Evolutionary conservation across 1,140 invertebrate species (phyloP).

Genomic region (Drosophila setifemur): DNA sequence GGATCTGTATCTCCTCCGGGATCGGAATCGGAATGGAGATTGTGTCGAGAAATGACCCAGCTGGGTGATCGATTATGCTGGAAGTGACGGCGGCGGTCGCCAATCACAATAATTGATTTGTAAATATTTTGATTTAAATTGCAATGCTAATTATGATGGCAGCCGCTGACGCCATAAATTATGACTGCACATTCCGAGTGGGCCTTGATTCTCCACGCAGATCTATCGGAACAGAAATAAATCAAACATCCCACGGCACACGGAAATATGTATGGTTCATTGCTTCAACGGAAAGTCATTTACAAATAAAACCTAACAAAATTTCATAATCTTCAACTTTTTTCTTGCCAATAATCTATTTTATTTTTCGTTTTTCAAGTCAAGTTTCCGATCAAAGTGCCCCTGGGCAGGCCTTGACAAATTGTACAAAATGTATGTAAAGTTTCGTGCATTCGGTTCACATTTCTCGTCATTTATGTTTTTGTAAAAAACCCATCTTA

Average conservation of each 20-base stretch:
- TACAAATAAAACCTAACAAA: not conserved
- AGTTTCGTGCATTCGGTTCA: not conserved
- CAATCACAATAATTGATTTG: slow-evolving; percentile 77
- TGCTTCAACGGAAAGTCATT: not conserved
- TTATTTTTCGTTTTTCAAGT: too few species aligned
- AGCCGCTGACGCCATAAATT: slow-evolving; percentile 52
- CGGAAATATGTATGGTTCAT: not conserved
- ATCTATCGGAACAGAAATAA: slow-evolving; percentile 36
- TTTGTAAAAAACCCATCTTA: not conserved
- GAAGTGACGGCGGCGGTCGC: slow-evolving; percentile 52
- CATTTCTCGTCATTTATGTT: not conserved
- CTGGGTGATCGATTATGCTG: slow-evolving; percentile 76
- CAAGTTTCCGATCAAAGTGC: not conserved
- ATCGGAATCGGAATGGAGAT: slow-evolving; percentile 10
- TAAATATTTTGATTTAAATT: slow-evolving; percentile 72
- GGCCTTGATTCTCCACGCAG: slow-evolving; percentile 24
- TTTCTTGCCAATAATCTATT: not conserved
- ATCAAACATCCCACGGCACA: slow-evolving; percentile 3
- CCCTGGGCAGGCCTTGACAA: not conserved
- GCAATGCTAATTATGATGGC: slow-evolving; percentile 64
- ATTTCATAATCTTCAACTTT: not conserved
- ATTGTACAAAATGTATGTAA: not conserved
- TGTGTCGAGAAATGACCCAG: slow-evolving; percentile 25
- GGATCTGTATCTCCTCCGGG: slow-evolving; percentile 5
- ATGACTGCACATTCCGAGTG: slow-evolving; percentile 20